phyloP scores from a whole-genome alignment of 2,888 invertebrate species.

The Chaetogeoica ovagalla region DNA sequence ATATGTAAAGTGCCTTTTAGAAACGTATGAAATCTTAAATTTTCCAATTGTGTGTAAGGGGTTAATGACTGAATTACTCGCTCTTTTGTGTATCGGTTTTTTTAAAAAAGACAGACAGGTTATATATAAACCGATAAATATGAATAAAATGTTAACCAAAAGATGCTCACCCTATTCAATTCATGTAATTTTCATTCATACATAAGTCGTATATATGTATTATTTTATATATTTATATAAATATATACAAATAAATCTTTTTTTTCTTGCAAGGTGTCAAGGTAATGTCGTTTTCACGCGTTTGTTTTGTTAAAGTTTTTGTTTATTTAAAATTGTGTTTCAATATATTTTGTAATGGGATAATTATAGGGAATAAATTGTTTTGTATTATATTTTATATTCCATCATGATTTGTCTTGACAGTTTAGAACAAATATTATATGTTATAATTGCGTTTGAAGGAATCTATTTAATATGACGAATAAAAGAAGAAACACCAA shows the following conservation, averaged over 20 bases:
- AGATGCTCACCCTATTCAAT: slow-evolving; percentile 28
- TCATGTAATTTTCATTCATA: slow-evolving; percentile 1
- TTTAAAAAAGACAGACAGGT: not conserved
- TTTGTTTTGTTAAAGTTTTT: slow-evolving; percentile 49
- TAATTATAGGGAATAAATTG: not conserved
- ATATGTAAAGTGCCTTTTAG: slow-evolving; percentile 43
- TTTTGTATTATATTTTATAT: slow-evolving; percentile 20
- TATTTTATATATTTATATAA: not conserved
- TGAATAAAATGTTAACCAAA: slow-evolving; percentile 30
- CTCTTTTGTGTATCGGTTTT: slow-evolving; percentile 50
- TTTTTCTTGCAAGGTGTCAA: slow-evolving; percentile 10
- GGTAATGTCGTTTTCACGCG: slow-evolving; percentile 26
- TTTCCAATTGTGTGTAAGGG: slow-evolving; percentile 19
- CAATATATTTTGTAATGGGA: slow-evolving; percentile 17
- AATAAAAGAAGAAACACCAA: not conserved
- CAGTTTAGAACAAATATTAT: slow-evolving; percentile 43
- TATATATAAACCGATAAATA: slow-evolving; percentile 26
- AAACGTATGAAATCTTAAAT: slow-evolving; percentile 16
- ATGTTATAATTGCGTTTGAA: slow-evolving; percentile 36
- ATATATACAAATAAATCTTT: slow-evolving; percentile 5
- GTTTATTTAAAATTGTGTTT: slow-evolving; percentile 42
- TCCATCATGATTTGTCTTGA: slow-evolving; percentile 44
- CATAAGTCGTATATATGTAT: slow-evolving; percentile 11
- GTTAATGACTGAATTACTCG: slow-evolving; percentile 36
- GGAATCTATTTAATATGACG: slow-evolving; percentile 10